Conservation (phyloP, 2,113 vertebrate species). For the Vulpes ferrilata region DNA sequence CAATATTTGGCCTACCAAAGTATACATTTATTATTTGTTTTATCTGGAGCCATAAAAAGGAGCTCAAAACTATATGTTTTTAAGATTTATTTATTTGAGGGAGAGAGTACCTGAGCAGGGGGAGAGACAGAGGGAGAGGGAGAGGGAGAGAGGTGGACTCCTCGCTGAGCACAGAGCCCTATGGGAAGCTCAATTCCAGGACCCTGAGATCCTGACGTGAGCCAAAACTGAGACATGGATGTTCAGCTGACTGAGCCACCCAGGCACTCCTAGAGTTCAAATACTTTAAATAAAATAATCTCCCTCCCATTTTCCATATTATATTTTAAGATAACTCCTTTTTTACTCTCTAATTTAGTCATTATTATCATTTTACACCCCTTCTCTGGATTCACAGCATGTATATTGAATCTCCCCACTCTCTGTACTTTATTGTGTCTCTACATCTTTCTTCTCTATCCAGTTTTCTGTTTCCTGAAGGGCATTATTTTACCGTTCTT, state of each 20-base stretch:
- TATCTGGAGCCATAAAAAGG: background rate
- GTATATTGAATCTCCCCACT: background rate
- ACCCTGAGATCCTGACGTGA: too few relatives aligned
- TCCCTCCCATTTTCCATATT: background rate
- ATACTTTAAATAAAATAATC: background rate
- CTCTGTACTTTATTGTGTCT: background rate
- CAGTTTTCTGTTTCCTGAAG: background rate
- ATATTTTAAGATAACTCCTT: background rate
- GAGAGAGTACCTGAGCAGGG: background rate
- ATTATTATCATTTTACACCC: background rate
- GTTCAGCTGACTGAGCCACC: too few relatives aligned
- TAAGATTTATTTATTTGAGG: background rate
- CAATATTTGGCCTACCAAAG: background rate
- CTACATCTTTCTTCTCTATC: background rate
- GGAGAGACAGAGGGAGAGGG: too few relatives aligned
- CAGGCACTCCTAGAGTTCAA: background rate
- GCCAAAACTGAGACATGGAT: too few relatives aligned
- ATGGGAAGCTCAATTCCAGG: too few relatives aligned
- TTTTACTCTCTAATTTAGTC: background rate
- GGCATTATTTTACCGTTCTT: background rate
- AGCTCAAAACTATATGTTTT: background rate
- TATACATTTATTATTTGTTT: background rate
- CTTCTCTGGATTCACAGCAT: background rate
- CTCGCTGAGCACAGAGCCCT: too few relatives aligned
- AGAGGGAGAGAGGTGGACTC: too few relatives aligned